Evolutionary conservation across 2,797 vertebrate species (phyloP).

Genomic region (Malurus leucopterus): DNA sequence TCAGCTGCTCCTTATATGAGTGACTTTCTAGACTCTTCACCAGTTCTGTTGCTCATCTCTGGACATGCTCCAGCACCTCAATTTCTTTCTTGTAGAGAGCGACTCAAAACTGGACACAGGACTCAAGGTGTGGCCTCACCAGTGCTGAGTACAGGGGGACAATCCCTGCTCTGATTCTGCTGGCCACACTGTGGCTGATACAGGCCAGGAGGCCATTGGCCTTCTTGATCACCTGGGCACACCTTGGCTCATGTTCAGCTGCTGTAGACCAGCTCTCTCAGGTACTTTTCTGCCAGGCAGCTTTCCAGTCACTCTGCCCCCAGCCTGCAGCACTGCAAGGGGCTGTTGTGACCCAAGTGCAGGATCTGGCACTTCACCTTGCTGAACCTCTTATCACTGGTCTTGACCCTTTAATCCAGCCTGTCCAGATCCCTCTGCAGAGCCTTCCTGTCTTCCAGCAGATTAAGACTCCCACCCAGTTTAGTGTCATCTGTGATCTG

Average conservation of each 20-base stretch:
- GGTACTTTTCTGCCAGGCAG: background rate
- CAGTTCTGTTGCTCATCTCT: background rate
- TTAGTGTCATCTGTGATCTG: background rate
- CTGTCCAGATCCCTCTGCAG: background rate
- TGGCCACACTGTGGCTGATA: rapidly evolving
- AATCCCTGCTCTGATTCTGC: background rate
- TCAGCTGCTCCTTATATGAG: background rate
- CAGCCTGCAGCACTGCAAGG: background rate
- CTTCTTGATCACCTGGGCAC: background rate
- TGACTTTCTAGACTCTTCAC: background rate
- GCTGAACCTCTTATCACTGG: background rate
- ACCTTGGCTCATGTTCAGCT: background rate
- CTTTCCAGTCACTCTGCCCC: background rate
- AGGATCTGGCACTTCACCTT: background rate
- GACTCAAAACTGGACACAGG: background rate
- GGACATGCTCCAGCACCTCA: rapidly evolving
- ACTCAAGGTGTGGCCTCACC: background rate
- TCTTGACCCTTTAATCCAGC: background rate
- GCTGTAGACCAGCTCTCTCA: background rate
- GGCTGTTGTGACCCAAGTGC: background rate
- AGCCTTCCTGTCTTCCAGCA: background rate
- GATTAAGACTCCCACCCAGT: background rate
- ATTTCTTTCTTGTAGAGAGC: background rate
- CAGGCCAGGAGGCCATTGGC: background rate
- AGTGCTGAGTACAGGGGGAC: background rate